Conservation (phyloP, 2,113 vertebrate genomes). For the Romanogobio albipinnatus region DNA sequence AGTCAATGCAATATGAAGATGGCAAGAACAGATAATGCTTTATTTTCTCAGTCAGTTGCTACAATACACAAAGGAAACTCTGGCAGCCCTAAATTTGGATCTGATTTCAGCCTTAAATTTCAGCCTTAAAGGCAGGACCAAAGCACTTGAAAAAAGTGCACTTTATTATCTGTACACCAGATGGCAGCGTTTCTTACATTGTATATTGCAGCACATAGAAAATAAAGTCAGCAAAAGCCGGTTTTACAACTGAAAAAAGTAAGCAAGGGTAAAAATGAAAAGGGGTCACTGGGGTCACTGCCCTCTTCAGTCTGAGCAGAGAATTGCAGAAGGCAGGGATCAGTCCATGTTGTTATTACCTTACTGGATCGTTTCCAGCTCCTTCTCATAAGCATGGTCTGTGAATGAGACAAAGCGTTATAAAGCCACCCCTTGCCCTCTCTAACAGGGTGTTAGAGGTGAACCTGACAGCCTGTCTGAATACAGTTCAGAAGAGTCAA, state of each 20-base stretch:
- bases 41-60: conserved; percentile 68
- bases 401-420: conserved; percentile 96
- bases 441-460: conserved; percentile 45
- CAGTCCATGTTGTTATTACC: conserved; percentile 90
- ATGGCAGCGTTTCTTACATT: not conserved
- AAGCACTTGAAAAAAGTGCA: conserved; percentile 10
- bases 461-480: conserved; percentile 13
- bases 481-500: conserved; percentile 39
- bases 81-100: not conserved
- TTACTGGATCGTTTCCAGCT: conserved; percentile 99
- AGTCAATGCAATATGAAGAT: conserved; percentile 38
- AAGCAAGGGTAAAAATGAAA: conserved; percentile 44
- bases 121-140: not conserved
- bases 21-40: conserved; percentile 53
- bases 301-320: conserved; percentile 60
- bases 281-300: conserved; percentile 47
- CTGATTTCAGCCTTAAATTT: not conserved
- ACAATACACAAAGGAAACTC: conserved; percentile 66
- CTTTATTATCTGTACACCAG: conserved; percentile 14
- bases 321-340: conserved; percentile 62
- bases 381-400: conserved; percentile 99
- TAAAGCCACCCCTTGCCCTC: conserved; percentile 79
- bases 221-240: conserved; percentile 64
- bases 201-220: conserved; percentile 73
- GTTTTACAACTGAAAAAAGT: conserved; percentile 53